Evolutionary conservation across 2,797 vertebrate genomes (phyloP), one percentile per base, ranked within the genome.

Genomic region (Echiichthys vipera): DNA sequence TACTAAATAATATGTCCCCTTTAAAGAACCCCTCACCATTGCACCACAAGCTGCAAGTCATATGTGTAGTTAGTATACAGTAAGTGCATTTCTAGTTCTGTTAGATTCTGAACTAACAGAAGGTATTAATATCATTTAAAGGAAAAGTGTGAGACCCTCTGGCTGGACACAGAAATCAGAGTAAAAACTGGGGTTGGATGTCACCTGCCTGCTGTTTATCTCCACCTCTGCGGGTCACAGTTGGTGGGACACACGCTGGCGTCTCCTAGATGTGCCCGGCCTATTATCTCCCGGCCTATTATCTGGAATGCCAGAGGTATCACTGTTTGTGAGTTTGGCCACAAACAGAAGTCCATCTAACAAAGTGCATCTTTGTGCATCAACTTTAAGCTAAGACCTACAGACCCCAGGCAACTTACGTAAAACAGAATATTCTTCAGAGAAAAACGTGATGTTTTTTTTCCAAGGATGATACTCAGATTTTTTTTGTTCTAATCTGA

Each of bases 301-400:
- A 95, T 95, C 95, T 95, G 93, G 90, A 95, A 94, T 86, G 81
- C 93, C 93, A 91, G 89, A 93, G 90, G 91, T 86, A 90, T 91
- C 83, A 88, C 86, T 54, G 84, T 74, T 85, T 86, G 81, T 90
- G 88, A 91, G 75, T 82, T 74, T 80, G 81, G 79, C 77, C 80
- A 81, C 82, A 87, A 84, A 88, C 85, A 71, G 72, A 85, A 27
- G 39, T 77, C 45, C 59, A 50, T 55, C 69, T 56, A 70, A 74
- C 37, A 82, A 71, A 74, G 65, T 56, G 34, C 55, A 71, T 40
- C 8, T 57, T 50, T 8, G 47, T 32, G 24, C 51, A 15, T 57
- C n/a, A 66, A 67, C 43, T 46, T 14, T 36, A 34, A 55, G 22
- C 17, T 2, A 34, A 72, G 32, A 67, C 24, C 42, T 18, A 65